A percentile compares a stretch with the other conserved stretches of the same genome.
phyloP scores from a whole-genome alignment of 1,140 invertebrate species.

The Dendrolimus punctatus region DNA sequence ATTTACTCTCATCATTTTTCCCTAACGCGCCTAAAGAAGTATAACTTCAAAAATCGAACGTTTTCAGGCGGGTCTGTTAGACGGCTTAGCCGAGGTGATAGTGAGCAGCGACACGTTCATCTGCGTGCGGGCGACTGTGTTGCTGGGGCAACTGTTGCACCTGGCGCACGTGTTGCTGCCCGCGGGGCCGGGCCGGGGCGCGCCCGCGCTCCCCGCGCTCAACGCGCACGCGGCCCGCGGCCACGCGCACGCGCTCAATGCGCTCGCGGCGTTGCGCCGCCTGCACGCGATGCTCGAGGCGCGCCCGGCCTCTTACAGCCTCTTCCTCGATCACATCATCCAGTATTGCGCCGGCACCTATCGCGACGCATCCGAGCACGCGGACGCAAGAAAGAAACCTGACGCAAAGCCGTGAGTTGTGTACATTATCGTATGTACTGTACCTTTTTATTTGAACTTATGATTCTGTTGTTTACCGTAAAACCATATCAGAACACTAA shows the following conservation, averaged over 20 bases:
- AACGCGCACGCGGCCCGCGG: slow-evolving; percentile 83
- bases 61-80: slow-evolving; percentile 82
- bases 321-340: slow-evolving; percentile 89
- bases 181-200: slow-evolving; percentile 84
- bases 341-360: slow-evolving; percentile 63
- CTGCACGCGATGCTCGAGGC: slow-evolving; percentile 86
- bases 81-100: slow-evolving; percentile 93
- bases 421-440: no score
- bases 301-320: slow-evolving; percentile 82
- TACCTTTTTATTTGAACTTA: no score
- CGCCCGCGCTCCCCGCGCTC: slow-evolving; percentile 86
- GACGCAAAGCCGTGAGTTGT: not conserved
- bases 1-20: no score
- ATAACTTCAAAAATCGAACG: no score
- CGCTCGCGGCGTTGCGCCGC: slow-evolving; percentile 83
- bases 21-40: no score
- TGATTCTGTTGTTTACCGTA: no score
- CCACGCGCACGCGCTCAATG: slow-evolving; percentile 84
- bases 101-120: slow-evolving; percentile 90
- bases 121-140: slow-evolving; percentile 90
- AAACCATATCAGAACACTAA: no score
- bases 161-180: slow-evolving; percentile 90
- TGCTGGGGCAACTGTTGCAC: slow-evolving; percentile 90
- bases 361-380: not conserved
- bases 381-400: slow-evolving; percentile 19